These are phyloP conservation scores for Lasioglossum figueresi DNA, from an alignment of 2,888 invertebrate species.

Conservation along the genomic window DNA sequence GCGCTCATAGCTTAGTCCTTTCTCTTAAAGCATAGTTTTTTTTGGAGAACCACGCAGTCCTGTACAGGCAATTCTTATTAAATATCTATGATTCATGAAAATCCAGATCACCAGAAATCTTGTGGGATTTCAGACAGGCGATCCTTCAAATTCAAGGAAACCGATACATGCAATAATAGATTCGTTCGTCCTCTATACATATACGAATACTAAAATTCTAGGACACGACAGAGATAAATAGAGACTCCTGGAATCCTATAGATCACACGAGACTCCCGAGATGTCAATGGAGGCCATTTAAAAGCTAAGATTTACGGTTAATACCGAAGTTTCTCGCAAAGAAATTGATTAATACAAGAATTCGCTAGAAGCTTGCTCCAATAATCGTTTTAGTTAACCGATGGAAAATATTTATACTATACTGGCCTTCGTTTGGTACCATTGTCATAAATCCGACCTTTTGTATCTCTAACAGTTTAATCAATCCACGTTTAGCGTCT, in stretches of 20 bases:
- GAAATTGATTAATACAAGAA: background rate
- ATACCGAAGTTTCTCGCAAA: background rate
- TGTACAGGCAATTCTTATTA: background rate
- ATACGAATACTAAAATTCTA: background rate
- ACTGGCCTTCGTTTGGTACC: background rate
- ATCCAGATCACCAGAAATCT: background rate
- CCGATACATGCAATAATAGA: background rate
- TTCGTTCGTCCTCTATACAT: background rate
- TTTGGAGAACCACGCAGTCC: background rate
- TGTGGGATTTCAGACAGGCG: no score
- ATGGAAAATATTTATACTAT: background rate
- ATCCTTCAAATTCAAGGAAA: background rate
- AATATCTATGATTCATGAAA: background rate
- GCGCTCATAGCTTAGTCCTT: background rate
- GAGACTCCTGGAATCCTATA: background rate
- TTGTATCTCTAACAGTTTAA: background rate
- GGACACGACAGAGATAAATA: background rate
- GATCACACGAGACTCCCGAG: background rate
- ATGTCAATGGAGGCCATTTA: background rate
- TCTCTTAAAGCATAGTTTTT: background rate
- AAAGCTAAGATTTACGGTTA: background rate
- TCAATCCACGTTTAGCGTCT: no score
- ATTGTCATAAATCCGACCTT: background rate
- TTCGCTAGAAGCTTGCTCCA: background rate
- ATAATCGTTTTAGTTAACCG: background rate